Evolutionary conservation across 2,888 invertebrate genomes (phyloP), one percentile per base, ranked within the genome.

Genomic region (Cistogaster globosa): DNA sequence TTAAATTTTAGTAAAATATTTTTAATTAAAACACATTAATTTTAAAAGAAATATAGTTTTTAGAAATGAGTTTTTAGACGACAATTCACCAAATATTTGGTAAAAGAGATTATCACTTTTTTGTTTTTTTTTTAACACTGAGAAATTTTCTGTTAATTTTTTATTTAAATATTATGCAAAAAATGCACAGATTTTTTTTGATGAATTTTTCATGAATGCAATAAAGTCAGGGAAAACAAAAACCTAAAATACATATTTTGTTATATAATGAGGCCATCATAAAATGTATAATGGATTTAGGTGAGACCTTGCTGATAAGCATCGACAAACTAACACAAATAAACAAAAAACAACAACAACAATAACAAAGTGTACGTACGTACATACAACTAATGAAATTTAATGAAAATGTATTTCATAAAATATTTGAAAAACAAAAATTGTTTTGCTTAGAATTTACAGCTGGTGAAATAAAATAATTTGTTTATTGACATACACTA

Each of bases 131-230:
- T 26, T 26, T 26, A 26, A 26, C 2, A 26, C 26, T 26, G 26
- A 26, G 4, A 26, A 26, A 26, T 26, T 1, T n/a, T n/a, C n/a
- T 4, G 32, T 32, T 32, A 7, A 32, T 32, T n/a, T 12, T 48
- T 48, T 48, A 16, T 16, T 48, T 48, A 42, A 62, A 14, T 62
- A 22, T 42, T 62, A 65, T 65, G 65, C 65, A 48, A 65, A 65
- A 65, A 48, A 48, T 48, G 26, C 48, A 65, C 26, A 65, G 12
- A 65, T 26, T 26, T 48, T 4, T 9, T 65, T 65, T n/a, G n/a
- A 65, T 48, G 26, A 32, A 65, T 65, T 48, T 26, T 51, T 51
- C 26, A 32, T 65, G 65, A 48, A 63, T 5, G 14, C 11, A 62
- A 20, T 0, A 20, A n/a, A 38, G 9, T 55, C 11, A 5, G 22